phyloP scores from a whole-genome alignment of 2,113 vertebrate genomes.

The Apaloderma vittatum region DNA sequence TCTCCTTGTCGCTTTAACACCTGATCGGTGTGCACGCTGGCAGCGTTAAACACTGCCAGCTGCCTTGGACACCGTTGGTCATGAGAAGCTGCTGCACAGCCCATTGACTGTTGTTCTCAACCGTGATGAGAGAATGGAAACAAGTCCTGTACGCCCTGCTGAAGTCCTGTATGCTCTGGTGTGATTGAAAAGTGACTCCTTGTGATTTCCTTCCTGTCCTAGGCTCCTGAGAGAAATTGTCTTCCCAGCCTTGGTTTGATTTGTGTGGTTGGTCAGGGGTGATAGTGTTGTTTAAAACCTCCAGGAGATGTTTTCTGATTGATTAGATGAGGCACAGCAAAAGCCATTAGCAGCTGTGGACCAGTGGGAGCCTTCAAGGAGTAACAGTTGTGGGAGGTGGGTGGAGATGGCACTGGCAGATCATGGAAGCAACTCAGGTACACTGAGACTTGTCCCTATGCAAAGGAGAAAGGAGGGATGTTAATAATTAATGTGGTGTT shows the following conservation, averaged over 20 bases:
- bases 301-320: not conserved
- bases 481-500: not conserved
- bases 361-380: not conserved
- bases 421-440: not conserved
- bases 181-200: not conserved
- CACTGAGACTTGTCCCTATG: not conserved
- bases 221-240: not conserved
- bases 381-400: not conserved
- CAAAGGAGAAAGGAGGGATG: not conserved
- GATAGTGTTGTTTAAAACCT: not conserved
- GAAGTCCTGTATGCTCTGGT: no score
- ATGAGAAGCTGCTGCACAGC: not conserved
- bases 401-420: not conserved
- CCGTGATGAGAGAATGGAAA: not conserved
- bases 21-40: rapidly evolving
- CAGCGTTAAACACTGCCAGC: not conserved
- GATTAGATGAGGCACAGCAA: not conserved
- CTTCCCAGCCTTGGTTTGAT: not conserved
- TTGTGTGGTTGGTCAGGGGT: not conserved
- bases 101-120: not conserved
- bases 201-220: not conserved
- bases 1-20: not conserved
- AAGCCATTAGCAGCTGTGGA: not conserved
- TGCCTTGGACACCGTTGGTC: not conserved
- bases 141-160: not conserved